Base-by-base conservation (phyloP, 2,797 vertebrate genomes). In the Babyrousa celebensis region DNA sequence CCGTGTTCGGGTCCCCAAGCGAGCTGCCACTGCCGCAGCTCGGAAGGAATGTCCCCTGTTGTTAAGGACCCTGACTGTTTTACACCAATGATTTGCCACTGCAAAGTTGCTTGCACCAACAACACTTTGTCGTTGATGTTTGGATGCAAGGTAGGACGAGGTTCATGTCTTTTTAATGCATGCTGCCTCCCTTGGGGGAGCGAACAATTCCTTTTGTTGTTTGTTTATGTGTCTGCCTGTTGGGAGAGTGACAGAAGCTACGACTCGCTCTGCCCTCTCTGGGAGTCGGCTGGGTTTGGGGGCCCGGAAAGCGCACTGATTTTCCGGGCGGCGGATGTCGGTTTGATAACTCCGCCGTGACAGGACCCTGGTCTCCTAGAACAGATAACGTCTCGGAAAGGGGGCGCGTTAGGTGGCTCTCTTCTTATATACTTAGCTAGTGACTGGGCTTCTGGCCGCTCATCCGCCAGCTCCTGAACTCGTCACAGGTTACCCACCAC, bases 31-130 rank as follows among this genome's bases (percentile, higher is more conserved):
- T 96, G 97, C 98, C 97, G 98, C 98, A 97, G 98, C 98, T 96
- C 96, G 97, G 94, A 98, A 99, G 99, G 99, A 99, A 99, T 99
- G 99, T 99, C 98, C 99, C 99, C 99, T 96, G 99, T 99, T 98
- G 98, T 99, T 98, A 99, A 97, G 99, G 99, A 98, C 98, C 99
- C 99, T 86, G 99, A 99, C 98, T 99, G 99, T 98, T 98, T 99
- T 97, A 99, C 99, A 97, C 99, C 99, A 95, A 98, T 99, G 99
- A 99, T 99, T 98, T 99, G 99, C 99, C 99, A 99, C 99, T 99
- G 99, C 99, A 99, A 99, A 99, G 99, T 99, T 99, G 99, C 99
- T 98, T 99, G 99, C 98, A 99, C 99, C 98, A 99, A 99, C 99
- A 99, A 99, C 99, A 99, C 99, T 98, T 98, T 99, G 95, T 99